Conservation (phyloP, 2,797 vertebrate species). For the Octomys mimax region DNA sequence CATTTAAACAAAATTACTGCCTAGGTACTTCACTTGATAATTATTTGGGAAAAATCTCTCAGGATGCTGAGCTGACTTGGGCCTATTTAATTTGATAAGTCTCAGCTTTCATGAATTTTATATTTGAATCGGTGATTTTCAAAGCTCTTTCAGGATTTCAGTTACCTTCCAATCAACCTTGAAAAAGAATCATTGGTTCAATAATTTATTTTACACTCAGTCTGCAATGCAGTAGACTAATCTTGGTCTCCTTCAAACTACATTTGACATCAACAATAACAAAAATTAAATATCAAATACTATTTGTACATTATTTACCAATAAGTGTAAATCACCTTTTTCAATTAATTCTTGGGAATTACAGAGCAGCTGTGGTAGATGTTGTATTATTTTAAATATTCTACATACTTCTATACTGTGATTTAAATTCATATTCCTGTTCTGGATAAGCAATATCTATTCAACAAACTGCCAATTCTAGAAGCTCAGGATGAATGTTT, state of each 20-base stretch:
- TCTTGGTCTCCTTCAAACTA: not conserved
- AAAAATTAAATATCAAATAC: constrained; percentile 25
- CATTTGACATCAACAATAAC: constrained; percentile 15
- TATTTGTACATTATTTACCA: not conserved
- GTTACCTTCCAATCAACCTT: constrained; percentile 42
- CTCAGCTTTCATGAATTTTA: constrained; percentile 69
- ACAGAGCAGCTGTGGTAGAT: not conserved
- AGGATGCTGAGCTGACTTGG: constrained; percentile 62
- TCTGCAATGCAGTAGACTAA: constrained; percentile 9
- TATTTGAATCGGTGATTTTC: constrained; percentile 69
- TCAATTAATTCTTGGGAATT: constrained; percentile 3
- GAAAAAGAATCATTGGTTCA: constrained; percentile 32
- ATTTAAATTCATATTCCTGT: constrained; percentile 41
- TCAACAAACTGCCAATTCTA: constrained; percentile 55
- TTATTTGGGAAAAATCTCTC: constrained; percentile 78
- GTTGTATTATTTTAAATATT: constrained; percentile 8
- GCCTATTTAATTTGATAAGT: constrained; percentile 72
- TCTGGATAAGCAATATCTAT: constrained; percentile 69
- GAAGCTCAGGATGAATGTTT: not conserved
- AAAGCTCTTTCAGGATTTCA: constrained; percentile 59
- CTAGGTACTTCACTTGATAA: constrained; percentile 78
- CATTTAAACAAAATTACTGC: constrained; percentile 64
- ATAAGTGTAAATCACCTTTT: constrained; percentile 49
- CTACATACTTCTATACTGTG: constrained; percentile 57
- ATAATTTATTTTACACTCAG: constrained; percentile 63